Base-by-base conservation (phyloP, 2,797 vertebrate species). In the Acridotheres tristis region DNA sequence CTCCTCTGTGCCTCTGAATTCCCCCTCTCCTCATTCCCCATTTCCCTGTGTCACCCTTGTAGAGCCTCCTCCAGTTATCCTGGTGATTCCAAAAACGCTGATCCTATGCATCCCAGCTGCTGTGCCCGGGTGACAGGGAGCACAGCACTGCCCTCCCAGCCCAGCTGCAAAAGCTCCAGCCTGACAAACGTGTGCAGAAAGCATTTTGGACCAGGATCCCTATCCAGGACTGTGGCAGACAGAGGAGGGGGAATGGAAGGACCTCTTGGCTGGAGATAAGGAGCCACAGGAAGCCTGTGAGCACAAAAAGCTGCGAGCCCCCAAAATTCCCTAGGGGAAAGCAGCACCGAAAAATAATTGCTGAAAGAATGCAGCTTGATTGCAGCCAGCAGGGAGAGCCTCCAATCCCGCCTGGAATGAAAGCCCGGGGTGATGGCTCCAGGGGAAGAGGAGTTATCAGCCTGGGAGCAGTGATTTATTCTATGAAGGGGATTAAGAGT, bases 361-460 rank as follows among this genome's bases (percentile, higher is more conserved):
- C 93, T 96, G 94, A 95, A 97, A 94, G 96, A 97, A 97, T 97
- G 95, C 77, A 90, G 87, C 92, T 93, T 96, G 96, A 97, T 96
- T 96, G 89, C 94, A 97, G 96, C 90, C 96, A 96, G 93, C 94
- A 42, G 94, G 91, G 95, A 96, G 92, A 96, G 95, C 32, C 88
- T 96, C 92, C 82, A 88, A 84, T 91, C 95, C 94, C 87, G 91
- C 85, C 20, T 2, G 59, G 92, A 96, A 97, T 96, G 96, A 96
- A 93, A 97, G 87, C 72, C 66, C n/a, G 14, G 73, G 92, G 62
- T 86, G 95, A 96, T 95, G 84, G 95, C 89, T 96, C 79, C 86
- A 75, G 89, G 95, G 93, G 82, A 92, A 96, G 94, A 78, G n/a
- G 90, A 96, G 94, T 96, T 97, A 96, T 95, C 96, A 97, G 94